A percentile compares a stretch with the other conserved stretches of the same genome.
These are phyloP conservation scores for Tauraco erythrolophus DNA, from an alignment of 2,113 vertebrate species.

Conservation along the genomic window DNA sequence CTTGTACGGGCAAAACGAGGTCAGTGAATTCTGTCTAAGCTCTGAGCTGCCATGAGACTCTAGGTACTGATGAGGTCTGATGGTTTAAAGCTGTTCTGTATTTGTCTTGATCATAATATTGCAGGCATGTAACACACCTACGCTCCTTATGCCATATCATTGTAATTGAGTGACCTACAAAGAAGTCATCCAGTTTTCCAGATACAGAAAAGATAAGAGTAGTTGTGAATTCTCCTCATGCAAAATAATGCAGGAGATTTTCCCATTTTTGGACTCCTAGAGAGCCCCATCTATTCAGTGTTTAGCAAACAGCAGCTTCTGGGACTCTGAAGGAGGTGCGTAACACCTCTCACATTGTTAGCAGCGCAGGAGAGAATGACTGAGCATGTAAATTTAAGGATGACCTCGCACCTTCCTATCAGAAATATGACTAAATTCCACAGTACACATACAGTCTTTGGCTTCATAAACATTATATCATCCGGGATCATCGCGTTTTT, in stretches of 20 bases:
- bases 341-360: background rate
- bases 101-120: background rate
- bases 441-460: background rate
- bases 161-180: background rate
- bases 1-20: background rate
- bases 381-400: background rate
- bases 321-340: background rate
- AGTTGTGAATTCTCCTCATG: background rate
- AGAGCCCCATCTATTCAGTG: background rate
- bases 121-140: background rate
- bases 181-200: background rate
- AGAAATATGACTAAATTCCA: background rate
- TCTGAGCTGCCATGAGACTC: background rate
- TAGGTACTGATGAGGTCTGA: background rate
- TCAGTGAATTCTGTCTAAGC: background rate
- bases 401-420: background rate
- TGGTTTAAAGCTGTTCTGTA: background rate
- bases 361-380: background rate
- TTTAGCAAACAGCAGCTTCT: background rate
- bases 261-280: background rate
- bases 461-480: background rate
- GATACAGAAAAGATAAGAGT: background rate
- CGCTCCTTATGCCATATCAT: background rate
- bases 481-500: background rate
- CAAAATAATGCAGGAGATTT: background rate